Evolutionary conservation across 92 coral and sea anemone genomes (phyloP), one percentile per base, ranked within the genome.

Genomic region (Epizoanthus stellaris): DNA sequence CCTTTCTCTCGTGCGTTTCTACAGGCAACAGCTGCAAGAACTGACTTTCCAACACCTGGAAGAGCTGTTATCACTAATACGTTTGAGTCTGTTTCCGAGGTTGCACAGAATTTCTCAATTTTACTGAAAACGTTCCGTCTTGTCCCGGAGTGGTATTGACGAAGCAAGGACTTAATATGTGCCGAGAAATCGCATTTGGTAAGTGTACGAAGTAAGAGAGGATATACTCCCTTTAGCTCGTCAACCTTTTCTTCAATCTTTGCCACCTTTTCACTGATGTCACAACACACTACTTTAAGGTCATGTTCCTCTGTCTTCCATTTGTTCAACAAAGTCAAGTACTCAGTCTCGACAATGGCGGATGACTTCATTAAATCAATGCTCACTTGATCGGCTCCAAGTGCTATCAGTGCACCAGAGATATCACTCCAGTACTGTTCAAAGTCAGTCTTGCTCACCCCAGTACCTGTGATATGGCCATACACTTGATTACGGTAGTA

Each of bases 391-490:
- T 81, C 76, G 36, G 77, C 86, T 14, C 92, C 92, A 6, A 89
- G 86, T 2, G 21, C 34, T 61, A 77, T 38, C 67, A 87, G 39
- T 14, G 93, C 84, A 14, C 70, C 87, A 81, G 87, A 75, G 36
- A 90, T 86, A 30, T 90, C 90, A 19, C 3, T 70, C 93, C 93
- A 90, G 3, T 85, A 81, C 9, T 67, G 21, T 19, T 86, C 80
- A 70, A 90, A 90, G 10, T 79, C 75, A 36, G 67, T 38, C 16
- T 62, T 70, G 45, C 75, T 84, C 30, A 90, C 68, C 3, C 67
- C 66, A 67, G 87, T 19, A 62, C 67, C 30, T 62, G 67, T 62
- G 25, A 4, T 0, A n/a, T 62, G 67, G 34, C 30, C 34, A 62
- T 62, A 19, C 67, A 62, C 67, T 19, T 62, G 30, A 85, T 90